Evolutionary conservation across 2,888 invertebrate genomes (phyloP).

Genomic region (Drosophila differens): DNA sequence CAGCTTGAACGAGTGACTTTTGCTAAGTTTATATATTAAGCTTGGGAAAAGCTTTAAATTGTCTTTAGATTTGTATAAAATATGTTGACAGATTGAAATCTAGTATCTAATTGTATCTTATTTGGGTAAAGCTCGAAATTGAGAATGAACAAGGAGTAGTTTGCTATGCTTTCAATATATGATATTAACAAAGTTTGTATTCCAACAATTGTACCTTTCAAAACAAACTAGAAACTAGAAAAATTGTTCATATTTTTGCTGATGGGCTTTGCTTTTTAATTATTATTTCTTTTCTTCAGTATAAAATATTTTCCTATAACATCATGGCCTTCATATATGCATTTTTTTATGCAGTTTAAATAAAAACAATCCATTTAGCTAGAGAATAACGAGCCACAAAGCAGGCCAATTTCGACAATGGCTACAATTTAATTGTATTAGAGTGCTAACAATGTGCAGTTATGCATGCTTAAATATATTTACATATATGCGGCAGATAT

Average conservation of each 20-base stretch:
- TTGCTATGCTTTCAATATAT: neutral
- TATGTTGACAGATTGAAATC: neutral
- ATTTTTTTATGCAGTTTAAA: neutral
- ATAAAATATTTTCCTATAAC: neutral
- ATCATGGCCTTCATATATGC: neutral
- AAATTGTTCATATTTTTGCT: neutral
- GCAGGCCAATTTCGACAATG: slow-evolving; percentile 1
- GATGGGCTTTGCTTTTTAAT: neutral
- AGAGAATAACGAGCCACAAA: neutral
- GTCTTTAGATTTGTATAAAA: neutral
- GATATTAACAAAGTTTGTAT: neutral
- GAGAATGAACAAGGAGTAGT: neutral
- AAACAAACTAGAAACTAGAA: neutral
- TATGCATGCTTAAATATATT: neutral
- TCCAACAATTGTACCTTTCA: neutral
- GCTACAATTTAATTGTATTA: slow-evolving; percentile 31
- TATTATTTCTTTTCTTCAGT: neutral
- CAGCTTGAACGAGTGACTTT: neutral
- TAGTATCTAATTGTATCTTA: neutral
- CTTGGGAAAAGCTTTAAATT: neutral
- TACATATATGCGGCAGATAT: slow-evolving; percentile 1
- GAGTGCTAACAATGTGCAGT: slow-evolving; percentile 29
- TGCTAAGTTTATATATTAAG: neutral
- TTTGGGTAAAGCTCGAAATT: neutral
- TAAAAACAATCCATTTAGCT: neutral